phyloP scores from a whole-genome alignment of 2,888 invertebrate species.

The Tanaodytes sp. region DNA sequence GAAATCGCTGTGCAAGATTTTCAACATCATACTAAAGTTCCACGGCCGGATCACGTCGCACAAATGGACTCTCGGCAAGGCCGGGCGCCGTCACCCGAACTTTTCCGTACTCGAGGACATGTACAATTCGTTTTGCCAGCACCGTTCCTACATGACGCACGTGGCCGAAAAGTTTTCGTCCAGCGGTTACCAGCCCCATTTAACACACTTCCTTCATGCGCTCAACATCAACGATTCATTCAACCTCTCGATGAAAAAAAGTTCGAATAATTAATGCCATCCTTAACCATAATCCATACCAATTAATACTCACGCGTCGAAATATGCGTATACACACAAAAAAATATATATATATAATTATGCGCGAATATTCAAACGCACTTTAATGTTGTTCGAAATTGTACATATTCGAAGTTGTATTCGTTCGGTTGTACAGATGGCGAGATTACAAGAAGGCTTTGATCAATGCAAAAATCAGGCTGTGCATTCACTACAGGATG shows the following conservation, averaged over 20 bases:
- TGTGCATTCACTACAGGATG: not conserved
- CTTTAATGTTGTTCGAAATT: no score
- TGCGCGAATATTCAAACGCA: no score
- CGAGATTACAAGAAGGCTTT: not conserved
- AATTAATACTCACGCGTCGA: no score
- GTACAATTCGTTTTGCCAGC: conserved; percentile 77
- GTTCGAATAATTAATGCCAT: conserved; percentile 12
- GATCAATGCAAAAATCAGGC: conserved; percentile 9
- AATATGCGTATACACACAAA: no score
- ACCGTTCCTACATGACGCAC: conserved; percentile 78
- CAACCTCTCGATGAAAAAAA: conserved; percentile 57
- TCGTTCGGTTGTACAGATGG: not conserved
- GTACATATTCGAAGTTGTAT: no score
- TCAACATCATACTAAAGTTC: conserved; percentile 82
- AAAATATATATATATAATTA: no score
- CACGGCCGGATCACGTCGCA: conserved; percentile 77
- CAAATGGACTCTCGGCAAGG: conserved; percentile 76
- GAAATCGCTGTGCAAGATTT: conserved; percentile 81
- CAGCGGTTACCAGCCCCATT: conserved; percentile 80
- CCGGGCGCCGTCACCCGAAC: conserved; percentile 76
- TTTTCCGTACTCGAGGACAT: conserved; percentile 76
- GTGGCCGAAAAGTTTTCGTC: conserved; percentile 78
- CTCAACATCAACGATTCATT: conserved; percentile 77
- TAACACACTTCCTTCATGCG: conserved; percentile 79
- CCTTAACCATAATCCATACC: not conserved